A percentile compares a stretch with the other conserved stretches of the same genome.
phyloP scores from a whole-genome alignment of 2,888 invertebrate species.

The Oscheius onirici region DNA sequence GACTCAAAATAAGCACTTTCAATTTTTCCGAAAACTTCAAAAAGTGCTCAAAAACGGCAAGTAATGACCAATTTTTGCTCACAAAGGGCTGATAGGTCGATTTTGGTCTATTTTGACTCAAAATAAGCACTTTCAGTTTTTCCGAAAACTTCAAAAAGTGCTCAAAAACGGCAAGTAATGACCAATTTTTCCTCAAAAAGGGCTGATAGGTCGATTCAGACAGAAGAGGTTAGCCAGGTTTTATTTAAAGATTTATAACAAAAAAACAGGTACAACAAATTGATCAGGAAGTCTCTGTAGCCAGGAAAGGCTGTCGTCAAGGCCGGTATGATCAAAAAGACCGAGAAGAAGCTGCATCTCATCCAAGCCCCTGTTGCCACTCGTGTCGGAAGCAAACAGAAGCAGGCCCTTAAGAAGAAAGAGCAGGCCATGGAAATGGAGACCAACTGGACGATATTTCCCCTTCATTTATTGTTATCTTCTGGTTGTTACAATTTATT shows the following conservation, averaged over 20 bases:
- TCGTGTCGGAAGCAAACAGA: constrained; percentile 24
- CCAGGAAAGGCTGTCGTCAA: constrained; percentile 66
- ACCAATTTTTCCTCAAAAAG: too few relatives aligned
- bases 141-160: too few relatives aligned
- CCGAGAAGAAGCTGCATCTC: constrained; percentile 66
- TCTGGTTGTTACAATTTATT: constrained; percentile 22
- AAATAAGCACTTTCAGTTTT: too few relatives aligned
- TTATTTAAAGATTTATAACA: not conserved
- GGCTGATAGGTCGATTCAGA: too few relatives aligned
- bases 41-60: too few relatives aligned
- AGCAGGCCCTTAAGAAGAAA: constrained; percentile 36
- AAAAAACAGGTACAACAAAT: constrained; percentile 59
- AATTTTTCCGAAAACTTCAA: too few relatives aligned
- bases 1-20: too few relatives aligned
- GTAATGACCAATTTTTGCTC: too few relatives aligned
- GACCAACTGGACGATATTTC: constrained; percentile 28
- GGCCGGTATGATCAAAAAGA: constrained; percentile 61
- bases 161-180: too few relatives aligned
- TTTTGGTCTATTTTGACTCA: too few relatives aligned
- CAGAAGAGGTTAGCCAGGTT: constrained; percentile 64
- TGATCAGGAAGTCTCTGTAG: constrained; percentile 65
- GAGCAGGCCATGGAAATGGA: constrained; percentile 36
- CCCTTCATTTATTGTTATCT: not conserved
- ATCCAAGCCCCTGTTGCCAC: constrained; percentile 66
- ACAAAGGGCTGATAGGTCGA: too few relatives aligned